A percentile compares a stretch with the other conserved stretches of the same genome.
These are phyloP conservation scores for Suricata suricatta DNA, from an alignment of 2,113 vertebrate genomes.

Conservation along the genomic window DNA sequence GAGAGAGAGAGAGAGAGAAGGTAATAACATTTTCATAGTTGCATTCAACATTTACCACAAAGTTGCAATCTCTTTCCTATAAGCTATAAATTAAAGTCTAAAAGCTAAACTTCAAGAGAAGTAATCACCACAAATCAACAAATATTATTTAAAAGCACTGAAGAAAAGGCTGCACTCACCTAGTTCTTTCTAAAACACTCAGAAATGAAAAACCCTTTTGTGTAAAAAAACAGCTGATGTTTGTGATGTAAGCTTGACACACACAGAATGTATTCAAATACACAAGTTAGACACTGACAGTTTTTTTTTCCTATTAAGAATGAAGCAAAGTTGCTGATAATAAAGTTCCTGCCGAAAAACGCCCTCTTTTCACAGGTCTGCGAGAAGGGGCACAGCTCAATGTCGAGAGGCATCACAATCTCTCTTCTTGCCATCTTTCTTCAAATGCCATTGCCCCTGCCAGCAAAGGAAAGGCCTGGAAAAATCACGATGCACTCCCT, in stretches of 20 bases:
- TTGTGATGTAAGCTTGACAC: background rate
- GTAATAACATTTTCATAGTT: background rate
- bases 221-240: background rate
- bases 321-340: background rate
- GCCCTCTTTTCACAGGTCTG: background rate
- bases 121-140: background rate
- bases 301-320: background rate
- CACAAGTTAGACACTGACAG: background rate
- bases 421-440: background rate
- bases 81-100: constrained; percentile 60
- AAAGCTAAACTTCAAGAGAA: constrained; percentile 56
- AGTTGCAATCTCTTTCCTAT: constrained; percentile 11
- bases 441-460: background rate
- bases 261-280: background rate
- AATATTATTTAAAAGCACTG: constrained; percentile 3
- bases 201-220: background rate
- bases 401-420: background rate
- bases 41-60: constrained; percentile 62
- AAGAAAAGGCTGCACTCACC: background rate
- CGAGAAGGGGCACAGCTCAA: background rate
- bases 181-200: background rate
- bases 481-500: background rate
- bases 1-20: background rate
- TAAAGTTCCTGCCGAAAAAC: background rate
- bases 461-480: background rate